Evolutionary conservation across 2,113 vertebrate genomes (phyloP).

Genomic region (Ramphastos sulfuratus): DNA sequence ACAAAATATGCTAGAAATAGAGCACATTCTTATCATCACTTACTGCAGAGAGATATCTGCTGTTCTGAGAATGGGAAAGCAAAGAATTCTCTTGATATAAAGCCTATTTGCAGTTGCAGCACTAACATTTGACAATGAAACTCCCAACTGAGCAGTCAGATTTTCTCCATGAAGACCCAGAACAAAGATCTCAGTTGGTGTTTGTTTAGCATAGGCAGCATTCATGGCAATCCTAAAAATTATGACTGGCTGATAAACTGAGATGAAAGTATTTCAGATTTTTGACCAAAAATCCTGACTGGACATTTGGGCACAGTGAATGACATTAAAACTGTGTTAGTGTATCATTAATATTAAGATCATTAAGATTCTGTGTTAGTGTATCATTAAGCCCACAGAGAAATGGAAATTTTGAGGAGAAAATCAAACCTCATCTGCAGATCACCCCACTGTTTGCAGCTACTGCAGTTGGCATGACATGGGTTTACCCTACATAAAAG

Average conservation of each 20-base stretch:
- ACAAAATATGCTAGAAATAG: rapidly evolving
- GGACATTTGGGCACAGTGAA: background rate
- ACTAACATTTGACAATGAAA: background rate
- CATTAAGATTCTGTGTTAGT: background rate
- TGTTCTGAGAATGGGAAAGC: background rate
- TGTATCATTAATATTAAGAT: background rate
- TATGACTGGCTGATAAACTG: background rate
- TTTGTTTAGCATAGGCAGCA: background rate
- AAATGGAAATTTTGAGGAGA: background rate
- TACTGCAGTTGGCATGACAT: background rate
- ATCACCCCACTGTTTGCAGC: background rate
- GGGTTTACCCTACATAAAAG: background rate
- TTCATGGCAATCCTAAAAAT: background rate
- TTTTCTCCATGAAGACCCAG: background rate
- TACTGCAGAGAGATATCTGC: background rate
- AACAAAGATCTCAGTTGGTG: background rate
- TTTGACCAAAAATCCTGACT: background rate
- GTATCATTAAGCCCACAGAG: background rate
- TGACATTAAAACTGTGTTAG: background rate
- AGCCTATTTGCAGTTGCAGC: background rate
- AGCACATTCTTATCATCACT: background rate
- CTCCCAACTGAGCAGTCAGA: rapidly evolving
- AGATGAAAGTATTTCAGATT: background rate
- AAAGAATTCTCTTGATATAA: background rate
- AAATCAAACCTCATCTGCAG: background rate